A percentile compares a stretch with the other conserved stretches of the same genome.
Evolutionary conservation across 2,113 vertebrate species (phyloP).

Genomic region (Hipposideros armiger): DNA sequence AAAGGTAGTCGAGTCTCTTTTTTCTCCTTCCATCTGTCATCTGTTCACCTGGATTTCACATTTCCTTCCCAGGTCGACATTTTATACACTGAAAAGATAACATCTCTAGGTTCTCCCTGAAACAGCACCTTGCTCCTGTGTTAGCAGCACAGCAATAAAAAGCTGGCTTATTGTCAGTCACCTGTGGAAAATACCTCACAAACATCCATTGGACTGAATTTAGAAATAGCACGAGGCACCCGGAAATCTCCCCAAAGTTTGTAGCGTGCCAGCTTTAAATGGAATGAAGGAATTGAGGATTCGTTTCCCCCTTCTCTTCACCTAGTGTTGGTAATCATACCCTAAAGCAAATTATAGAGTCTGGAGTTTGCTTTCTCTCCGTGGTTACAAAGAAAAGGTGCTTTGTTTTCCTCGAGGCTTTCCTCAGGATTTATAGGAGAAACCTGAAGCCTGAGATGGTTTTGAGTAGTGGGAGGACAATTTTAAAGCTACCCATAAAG

Average conservation of each 20-base stretch:
- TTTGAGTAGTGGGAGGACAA: not conserved
- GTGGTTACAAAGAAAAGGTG: conserved; percentile 7
- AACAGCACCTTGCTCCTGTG: not conserved
- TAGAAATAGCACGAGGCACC: not conserved
- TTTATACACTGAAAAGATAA: conserved; percentile 25
- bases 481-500: conserved; percentile 15
- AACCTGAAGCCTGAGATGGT: conserved; percentile 17
- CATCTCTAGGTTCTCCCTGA: not conserved
- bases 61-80: conserved; percentile 65
- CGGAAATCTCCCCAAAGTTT: not conserved
- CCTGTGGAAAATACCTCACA: conserved; percentile 25
- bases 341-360: not conserved
- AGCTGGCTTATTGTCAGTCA: not conserved
- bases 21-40: conserved; percentile 62
- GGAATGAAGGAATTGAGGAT: not conserved
- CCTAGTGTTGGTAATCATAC: not conserved
- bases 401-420: conserved; percentile 8
- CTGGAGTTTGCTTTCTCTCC: not conserved
- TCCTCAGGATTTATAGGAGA: not conserved
- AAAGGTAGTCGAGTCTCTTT: conserved; percentile 33
- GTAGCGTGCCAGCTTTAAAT: not conserved
- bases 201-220: not conserved
- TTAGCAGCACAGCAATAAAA: not conserved
- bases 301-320: not conserved
- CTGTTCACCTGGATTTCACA: conserved; percentile 63